Evolutionary conservation across 2,113 vertebrate genomes (phyloP).

Genomic region (Malurus alboscapulatus): DNA sequence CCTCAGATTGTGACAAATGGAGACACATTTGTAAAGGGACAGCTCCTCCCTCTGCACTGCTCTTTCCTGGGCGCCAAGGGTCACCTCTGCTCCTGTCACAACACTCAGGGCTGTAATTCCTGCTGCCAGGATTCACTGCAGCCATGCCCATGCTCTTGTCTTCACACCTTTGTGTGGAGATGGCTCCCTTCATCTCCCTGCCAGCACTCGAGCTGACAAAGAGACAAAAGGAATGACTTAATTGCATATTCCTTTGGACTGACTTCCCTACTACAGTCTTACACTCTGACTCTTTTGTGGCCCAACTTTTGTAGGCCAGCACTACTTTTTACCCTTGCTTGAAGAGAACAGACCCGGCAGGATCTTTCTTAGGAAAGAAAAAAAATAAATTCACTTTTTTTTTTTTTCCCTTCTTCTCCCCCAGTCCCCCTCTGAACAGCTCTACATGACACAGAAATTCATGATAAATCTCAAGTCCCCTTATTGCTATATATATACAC

Average conservation of each 20-base stretch:
- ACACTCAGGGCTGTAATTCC: background rate
- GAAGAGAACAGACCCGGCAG: background rate
- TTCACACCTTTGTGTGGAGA: accelerated
- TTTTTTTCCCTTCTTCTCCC: background rate
- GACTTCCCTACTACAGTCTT: background rate
- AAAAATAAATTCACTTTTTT: no score
- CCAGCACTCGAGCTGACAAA: background rate
- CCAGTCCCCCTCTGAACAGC: background rate
- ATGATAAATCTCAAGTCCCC: background rate
- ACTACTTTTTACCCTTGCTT: background rate
- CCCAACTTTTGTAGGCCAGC: background rate
- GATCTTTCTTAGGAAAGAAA: background rate
- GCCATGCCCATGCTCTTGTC: accelerated
- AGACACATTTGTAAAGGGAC: background rate
- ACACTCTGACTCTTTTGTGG: background rate
- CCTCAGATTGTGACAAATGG: background rate
- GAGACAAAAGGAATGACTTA: background rate
- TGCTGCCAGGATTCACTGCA: background rate
- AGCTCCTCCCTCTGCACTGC: background rate
- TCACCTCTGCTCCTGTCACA: background rate
- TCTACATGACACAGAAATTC: background rate
- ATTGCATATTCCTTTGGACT: background rate
- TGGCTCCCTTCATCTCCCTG: background rate
- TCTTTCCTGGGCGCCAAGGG: accelerated
- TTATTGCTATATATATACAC: background rate